Evolutionary conservation across 2,797 vertebrate species (phyloP).

Genomic region (Molossus molossus): DNA sequence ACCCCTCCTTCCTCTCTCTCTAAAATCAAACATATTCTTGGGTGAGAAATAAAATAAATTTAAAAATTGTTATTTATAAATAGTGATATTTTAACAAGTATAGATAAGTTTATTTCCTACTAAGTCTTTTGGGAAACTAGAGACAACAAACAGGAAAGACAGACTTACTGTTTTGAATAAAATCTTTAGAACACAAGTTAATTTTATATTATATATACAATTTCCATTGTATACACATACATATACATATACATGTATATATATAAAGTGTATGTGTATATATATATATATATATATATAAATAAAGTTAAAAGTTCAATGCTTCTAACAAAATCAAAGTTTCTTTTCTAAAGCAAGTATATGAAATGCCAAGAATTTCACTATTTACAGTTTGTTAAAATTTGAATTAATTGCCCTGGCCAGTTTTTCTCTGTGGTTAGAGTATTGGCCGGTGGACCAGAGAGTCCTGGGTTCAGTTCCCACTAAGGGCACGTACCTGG

Average conservation of each 20-base stretch:
- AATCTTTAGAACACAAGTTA: neutral
- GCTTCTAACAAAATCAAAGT: neutral
- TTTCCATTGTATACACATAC: neutral
- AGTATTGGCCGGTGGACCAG: too few species aligned
- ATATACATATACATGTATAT: too few species aligned
- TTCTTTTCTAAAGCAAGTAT: neutral
- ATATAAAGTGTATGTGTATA: too few species aligned
- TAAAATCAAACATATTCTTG: too few species aligned
- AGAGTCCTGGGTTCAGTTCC: too few species aligned
- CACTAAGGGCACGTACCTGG: too few species aligned
- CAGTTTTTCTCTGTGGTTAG: too few species aligned
- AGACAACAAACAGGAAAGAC: neutral
- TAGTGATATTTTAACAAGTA: neutral
- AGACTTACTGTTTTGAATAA: slow-evolving; percentile 30
- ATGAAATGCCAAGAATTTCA: neutral
- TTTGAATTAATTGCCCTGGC: too few species aligned
- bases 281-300: neutral
- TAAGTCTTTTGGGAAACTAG: neutral
- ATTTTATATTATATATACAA: neutral
- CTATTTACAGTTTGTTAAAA: neutral
- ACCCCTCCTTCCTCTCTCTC: too few species aligned
- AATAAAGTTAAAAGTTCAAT: neutral
- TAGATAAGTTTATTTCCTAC: slow-evolving; percentile 14
- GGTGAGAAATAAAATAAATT: neutral
- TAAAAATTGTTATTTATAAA: slow-evolving; percentile 23